Evolutionary conservation across 1,140 invertebrate genomes (phyloP).

Genomic region (Drosophila navojoa): DNA sequence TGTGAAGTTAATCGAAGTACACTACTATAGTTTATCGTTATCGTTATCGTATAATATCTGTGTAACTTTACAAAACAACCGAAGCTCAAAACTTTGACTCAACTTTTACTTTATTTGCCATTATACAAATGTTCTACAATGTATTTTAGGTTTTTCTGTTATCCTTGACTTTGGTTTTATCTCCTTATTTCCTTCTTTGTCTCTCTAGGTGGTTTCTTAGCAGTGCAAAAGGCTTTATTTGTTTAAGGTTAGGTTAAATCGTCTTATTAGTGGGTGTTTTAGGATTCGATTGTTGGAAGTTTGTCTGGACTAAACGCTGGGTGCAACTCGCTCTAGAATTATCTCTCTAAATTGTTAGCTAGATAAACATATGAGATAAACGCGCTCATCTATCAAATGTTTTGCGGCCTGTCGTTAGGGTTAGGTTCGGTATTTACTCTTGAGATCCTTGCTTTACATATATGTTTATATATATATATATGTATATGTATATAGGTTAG

Average conservation of each 20-base stretch:
- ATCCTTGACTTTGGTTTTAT: too few relatives aligned
- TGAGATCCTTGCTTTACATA: slow-evolving; percentile 42
- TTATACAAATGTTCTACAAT: slow-evolving; percentile 20
- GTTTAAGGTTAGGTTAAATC: slow-evolving; percentile 24
- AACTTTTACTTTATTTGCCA: slow-evolving; percentile 20
- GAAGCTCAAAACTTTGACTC: slow-evolving; percentile 71
- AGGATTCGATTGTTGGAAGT: slow-evolving; percentile 20
- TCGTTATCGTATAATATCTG: slow-evolving; percentile 51
- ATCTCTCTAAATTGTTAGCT: slow-evolving; percentile 2
- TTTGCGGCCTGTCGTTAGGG: slow-evolving; percentile 72
- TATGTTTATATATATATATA: neutral
- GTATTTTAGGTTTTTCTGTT: slow-evolving; percentile 16
- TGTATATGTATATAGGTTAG: neutral
- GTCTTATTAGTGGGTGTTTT: slow-evolving; percentile 15
- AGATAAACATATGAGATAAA: slow-evolving; percentile 49
- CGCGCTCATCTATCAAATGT: slow-evolving; percentile 46
- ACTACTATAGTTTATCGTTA: slow-evolving; percentile 51
- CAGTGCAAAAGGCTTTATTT: slow-evolving; percentile 75
- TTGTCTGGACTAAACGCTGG: slow-evolving; percentile 22
- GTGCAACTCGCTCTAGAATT: slow-evolving; percentile 24
- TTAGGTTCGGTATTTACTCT: slow-evolving; percentile 68
- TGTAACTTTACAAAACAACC: slow-evolving; percentile 71
- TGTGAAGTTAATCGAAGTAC: slow-evolving; percentile 56
- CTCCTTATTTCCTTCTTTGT: neutral
- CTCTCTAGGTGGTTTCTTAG: slow-evolving; percentile 79